phyloP scores from a whole-genome alignment of 2,797 vertebrate species.

The Octomys mimax region DNA sequence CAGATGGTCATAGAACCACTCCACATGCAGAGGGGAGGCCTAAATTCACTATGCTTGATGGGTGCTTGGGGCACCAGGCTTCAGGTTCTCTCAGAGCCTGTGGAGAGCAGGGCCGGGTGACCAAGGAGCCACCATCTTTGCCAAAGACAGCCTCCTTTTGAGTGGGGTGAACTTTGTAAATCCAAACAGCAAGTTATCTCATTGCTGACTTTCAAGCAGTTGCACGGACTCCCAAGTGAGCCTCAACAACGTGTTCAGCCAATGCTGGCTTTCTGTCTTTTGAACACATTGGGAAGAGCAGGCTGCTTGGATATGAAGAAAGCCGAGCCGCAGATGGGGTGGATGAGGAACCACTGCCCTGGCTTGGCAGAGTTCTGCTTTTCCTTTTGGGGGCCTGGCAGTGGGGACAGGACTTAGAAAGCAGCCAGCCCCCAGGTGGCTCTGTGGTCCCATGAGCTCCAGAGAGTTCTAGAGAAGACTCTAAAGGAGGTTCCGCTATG shows the following conservation, averaged over 20 bases:
- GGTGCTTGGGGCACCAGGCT: neutral
- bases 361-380: neutral
- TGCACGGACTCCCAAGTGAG: no score
- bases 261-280: neutral
- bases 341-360: neutral
- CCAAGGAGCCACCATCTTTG: neutral
- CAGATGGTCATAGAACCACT: neutral
- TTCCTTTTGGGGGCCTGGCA: conserved; percentile 42
- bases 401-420: conserved; percentile 36
- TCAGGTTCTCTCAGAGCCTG: neutral
- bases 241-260: neutral
- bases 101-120: neutral
- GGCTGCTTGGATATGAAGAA: neutral
- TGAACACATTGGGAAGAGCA: neutral
- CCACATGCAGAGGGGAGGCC: neutral
- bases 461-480: neutral
- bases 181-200: neutral
- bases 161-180: no score
- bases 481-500: neutral
- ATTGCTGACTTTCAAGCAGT: neutral
- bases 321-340: neutral
- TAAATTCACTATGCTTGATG: neutral
- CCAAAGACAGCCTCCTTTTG: neutral
- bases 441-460: conserved; percentile 47
- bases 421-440: neutral